Evolutionary conservation across 2,797 vertebrate genomes (phyloP), one percentile per base, ranked within the genome.

Genomic region (Lithobates pipiens): DNA sequence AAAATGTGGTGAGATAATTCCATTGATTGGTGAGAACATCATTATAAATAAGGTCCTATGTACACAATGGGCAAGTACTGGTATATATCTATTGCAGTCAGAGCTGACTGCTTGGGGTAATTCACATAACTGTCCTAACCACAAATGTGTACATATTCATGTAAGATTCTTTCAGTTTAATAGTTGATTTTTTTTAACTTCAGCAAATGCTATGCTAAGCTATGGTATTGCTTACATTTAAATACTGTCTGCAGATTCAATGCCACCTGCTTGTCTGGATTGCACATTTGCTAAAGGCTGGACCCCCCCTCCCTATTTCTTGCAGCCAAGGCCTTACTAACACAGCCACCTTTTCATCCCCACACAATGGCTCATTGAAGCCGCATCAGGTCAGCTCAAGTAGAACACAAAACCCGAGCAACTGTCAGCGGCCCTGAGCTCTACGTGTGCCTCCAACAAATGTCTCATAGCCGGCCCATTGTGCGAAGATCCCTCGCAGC

Each of bases 381-480:
- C 86, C 32, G 46, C 81, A 87, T 83, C 86, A 87, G 86, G 81
- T 84, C 86, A 87, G 75, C 81, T 87, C 86, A 84, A 87, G 81
- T 81, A 87, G 86, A 87, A 84, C 86, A 87, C 76, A 87, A 84
- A 82, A 83, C 82, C 78, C 61, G 72, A 84, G 86, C 86, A 87
- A 87, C 86, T 87, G 86, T 84, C 86, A 87, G 81, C 69, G 36
- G 81, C 76, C 76, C 77, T 87, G 81, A 76, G 81, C 81, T 80
- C 86, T 87, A 87, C 76, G 86, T 87, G 86, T 87, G 86, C 81
- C 86, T 85, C 85, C 88, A 90, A 91, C 93, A 91, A 92, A 90
- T 92, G 93, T 88, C 86, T 89, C 71, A 57, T 88, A 88, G 77
- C 78, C 61, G 85, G 84, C 76, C 90, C 90, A 92, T 89, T 21